Base-by-base conservation (phyloP, 2,797 vertebrate genomes). In the Neoniphon sammara region DNA sequence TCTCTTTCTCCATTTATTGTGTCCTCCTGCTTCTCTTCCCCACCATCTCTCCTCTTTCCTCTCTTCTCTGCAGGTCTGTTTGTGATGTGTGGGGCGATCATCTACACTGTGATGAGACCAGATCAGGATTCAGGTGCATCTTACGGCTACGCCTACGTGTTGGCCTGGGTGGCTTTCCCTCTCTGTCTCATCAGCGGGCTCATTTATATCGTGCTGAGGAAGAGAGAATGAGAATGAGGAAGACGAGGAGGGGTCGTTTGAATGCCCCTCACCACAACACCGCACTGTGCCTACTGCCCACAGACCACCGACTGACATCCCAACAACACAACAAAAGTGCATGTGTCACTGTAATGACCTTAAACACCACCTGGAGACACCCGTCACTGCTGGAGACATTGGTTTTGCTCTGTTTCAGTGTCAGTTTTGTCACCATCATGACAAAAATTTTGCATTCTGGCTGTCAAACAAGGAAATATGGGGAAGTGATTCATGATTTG, bases 121-220 rank as follows among this genome's bases (percentile, higher is more conserved):
- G 91, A 94, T 0, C 85, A 88, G 64, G 65, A 79, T 3, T 0
- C 39, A 0, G 46, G 23, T 0, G 46, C 2, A 0, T 18, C 76
- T n/a, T 98, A 94, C 0, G 98, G 98, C 79, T 98, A 96, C 0
- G 92, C 97, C 77, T 99, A 98, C 56, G 95, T 97, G 85, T 88
- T 98, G 92, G 97, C 97, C 11, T 99, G 98, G 98, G 90, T 98
- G 89, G 94, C 97, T 5, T 97, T 99, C 90, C 97, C 98, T 1
- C 88, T 99, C 78, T 94, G 94, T 56, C 93, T 97, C 39, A 91
- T 96, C 91, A 98, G 97, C 0, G 97, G 96, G 36, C 92, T 98
- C 80, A 74, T 98, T 94, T 99, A 98, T 15, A 93, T 98, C 84
- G 93, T 99, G 89, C 92, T 99, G 85, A 96, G 97, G 91, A 99